Evolutionary conservation across 2,797 vertebrate genomes (phyloP).

Genomic region (Sternarchorhynchus goeldii): DNA sequence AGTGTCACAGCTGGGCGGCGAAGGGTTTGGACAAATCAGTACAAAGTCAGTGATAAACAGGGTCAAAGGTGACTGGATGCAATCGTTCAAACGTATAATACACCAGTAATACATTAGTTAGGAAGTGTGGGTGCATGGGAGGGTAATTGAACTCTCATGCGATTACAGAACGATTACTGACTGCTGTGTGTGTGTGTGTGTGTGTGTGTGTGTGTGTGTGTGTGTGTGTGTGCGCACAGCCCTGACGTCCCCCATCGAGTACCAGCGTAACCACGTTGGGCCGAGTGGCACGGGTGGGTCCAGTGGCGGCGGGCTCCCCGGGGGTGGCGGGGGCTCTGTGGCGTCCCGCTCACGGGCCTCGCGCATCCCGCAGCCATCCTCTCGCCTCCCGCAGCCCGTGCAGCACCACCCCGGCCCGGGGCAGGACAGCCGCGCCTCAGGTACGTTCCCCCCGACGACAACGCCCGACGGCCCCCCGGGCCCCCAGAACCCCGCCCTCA

Average conservation of each 20-base stretch:
- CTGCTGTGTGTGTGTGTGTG: constrained; percentile 7
- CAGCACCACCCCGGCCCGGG: constrained; percentile 94
- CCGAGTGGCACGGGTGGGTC: constrained; percentile 66
- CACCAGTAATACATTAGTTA: too few relatives aligned
- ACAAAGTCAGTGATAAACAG: too few relatives aligned
- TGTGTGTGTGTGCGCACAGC: constrained; percentile 66
- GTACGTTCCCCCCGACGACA: constrained; percentile 78
- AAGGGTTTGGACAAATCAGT: too few relatives aligned
- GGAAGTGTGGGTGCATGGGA: too few relatives aligned
- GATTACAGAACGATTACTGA: background rate
- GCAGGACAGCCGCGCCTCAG: constrained; percentile 97
- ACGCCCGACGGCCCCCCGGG: constrained; percentile 67
- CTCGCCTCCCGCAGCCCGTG: constrained; percentile 95
- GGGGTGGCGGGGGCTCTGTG: constrained; percentile 74
- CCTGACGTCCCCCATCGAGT: constrained; percentile 97
- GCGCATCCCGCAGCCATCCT: constrained; percentile 96
- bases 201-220: constrained; percentile 6
- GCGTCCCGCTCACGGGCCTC: constrained; percentile 90
- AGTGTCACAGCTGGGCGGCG: too few relatives aligned
- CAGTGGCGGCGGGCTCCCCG: constrained; percentile 66
- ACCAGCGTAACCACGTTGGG: constrained; percentile 96
- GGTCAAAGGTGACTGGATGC: too few relatives aligned
- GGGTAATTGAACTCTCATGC: too few relatives aligned
- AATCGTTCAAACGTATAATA: too few relatives aligned
- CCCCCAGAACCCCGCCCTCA: constrained; percentile 64